These are phyloP conservation scores for Euplagia quadripunctaria DNA, from an alignment of 2,888 invertebrate species.

Conservation along the genomic window DNA sequence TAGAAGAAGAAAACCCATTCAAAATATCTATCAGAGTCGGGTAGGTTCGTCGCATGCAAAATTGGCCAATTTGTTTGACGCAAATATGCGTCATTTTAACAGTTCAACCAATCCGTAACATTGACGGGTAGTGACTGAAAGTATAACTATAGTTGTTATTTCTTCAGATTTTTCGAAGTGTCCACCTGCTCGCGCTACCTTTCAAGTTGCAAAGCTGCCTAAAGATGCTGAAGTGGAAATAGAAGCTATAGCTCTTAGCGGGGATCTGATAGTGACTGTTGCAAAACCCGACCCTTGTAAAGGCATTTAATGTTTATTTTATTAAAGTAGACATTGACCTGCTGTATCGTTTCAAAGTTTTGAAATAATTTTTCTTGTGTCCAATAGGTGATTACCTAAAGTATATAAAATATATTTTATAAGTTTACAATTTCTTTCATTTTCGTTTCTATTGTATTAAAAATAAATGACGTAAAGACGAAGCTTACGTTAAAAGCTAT, in stretches of 20 bases:
- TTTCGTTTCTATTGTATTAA: neutral
- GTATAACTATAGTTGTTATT: neutral
- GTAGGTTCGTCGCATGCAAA: too few relatives aligned
- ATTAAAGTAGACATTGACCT: neutral
- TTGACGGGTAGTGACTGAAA: too few relatives aligned
- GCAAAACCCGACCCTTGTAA: slow-evolving; percentile 60
- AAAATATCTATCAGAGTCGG: too few relatives aligned
- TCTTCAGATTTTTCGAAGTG: slow-evolving; percentile 91
- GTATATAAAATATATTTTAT: neutral
- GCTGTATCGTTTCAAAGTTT: neutral
- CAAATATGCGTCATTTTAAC: too few relatives aligned
- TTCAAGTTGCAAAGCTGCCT: slow-evolving; percentile 93
- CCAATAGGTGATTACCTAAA: neutral
- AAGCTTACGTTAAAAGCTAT: too few relatives aligned
- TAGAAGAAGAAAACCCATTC: too few relatives aligned
- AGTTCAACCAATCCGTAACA: too few relatives aligned
- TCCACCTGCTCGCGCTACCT: slow-evolving; percentile 95
- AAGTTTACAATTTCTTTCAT: neutral
- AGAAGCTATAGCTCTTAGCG: slow-evolving; percentile 94
- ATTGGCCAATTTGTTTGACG: too few relatives aligned
- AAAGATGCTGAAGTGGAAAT: slow-evolving; percentile 94
- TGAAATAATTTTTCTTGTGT: neutral
- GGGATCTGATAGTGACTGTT: slow-evolving; percentile 85
- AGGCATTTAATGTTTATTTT: neutral
- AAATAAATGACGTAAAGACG: neutral